These are phyloP conservation scores for Cylas formicarius DNA, from an alignment of 1,140 invertebrate genomes.

Conservation along the genomic window DNA sequence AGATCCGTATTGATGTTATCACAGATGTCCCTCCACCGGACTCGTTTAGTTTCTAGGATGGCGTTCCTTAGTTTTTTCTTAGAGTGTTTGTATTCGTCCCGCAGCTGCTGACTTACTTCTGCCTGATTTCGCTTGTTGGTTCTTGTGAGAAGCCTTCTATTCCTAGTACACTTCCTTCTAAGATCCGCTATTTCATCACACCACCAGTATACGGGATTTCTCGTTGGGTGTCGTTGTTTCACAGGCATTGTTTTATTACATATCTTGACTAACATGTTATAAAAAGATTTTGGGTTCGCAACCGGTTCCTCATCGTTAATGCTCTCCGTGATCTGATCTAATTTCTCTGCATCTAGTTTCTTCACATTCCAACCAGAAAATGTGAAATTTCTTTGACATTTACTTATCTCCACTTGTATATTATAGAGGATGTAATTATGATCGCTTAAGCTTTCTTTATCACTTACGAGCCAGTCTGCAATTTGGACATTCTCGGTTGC, in stretches of 20 bases:
- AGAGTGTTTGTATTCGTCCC: conserved; percentile 6
- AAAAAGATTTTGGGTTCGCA: too few relatives aligned
- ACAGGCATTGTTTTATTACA: too few relatives aligned
- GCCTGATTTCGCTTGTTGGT: not conserved
- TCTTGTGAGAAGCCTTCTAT: not conserved
- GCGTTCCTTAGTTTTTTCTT: conserved; percentile 13
- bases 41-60: conserved; percentile 17
- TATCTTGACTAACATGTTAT: too few relatives aligned
- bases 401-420: too few relatives aligned
- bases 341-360: too few relatives aligned
- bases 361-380: too few relatives aligned
- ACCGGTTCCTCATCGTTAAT: too few relatives aligned
- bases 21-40: conserved; percentile 16
- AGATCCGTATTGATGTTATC: conserved; percentile 24
- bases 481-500: not conserved
- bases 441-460: not conserved
- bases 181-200: not conserved
- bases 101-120: conserved; percentile 1
- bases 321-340: too few relatives aligned
- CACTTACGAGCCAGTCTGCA: not conserved
- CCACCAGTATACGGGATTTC: conserved; percentile 5
- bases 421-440: conserved; percentile 6
- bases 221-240: not conserved
- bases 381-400: too few relatives aligned
- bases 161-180: not conserved